A percentile compares a stretch with the other conserved stretches of the same genome.
These are phyloP conservation scores for Drosophila sturtevanti DNA, from an alignment of 1,140 invertebrate genomes.

Conservation along the genomic window DNA sequence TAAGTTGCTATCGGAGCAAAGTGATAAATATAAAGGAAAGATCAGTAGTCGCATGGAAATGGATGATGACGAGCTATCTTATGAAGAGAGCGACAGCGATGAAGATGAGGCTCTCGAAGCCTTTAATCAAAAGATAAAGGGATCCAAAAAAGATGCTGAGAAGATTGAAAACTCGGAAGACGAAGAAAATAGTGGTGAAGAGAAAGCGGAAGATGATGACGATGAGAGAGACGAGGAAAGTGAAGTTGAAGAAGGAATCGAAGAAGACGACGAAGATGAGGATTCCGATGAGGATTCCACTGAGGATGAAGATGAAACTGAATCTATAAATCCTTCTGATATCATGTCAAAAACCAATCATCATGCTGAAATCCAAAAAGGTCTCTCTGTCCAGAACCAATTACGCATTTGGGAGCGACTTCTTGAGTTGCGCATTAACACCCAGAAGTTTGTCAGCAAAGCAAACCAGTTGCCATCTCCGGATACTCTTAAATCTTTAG, in stretches of 20 bases:
- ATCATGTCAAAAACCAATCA: slow-evolving; percentile 79
- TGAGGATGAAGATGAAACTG: slow-evolving; percentile 55
- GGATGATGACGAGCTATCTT: slow-evolving; percentile 46
- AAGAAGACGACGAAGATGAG: slow-evolving; percentile 51
- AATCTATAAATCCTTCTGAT: slow-evolving; percentile 72
- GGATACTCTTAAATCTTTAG: slow-evolving; percentile 84
- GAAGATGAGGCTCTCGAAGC: slow-evolving; percentile 39
- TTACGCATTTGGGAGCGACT: slow-evolving; percentile 91
- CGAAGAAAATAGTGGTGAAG: background rate
- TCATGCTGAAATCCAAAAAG: slow-evolving; percentile 87
- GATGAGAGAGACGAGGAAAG: slow-evolving; percentile 56
- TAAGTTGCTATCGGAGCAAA: slow-evolving; percentile 87
- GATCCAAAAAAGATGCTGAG: slow-evolving; percentile 47
- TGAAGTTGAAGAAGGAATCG: slow-evolving; percentile 52
- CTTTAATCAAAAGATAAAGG: background rate
- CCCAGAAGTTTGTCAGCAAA: slow-evolving; percentile 90
- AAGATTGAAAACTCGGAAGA: slow-evolving; percentile 34
- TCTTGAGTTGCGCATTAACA: slow-evolving; percentile 91
- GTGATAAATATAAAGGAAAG: slow-evolving; percentile 89
- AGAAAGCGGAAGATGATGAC: slow-evolving; percentile 21
- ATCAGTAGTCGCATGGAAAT: slow-evolving; percentile 85
- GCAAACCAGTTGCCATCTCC: slow-evolving; percentile 91
- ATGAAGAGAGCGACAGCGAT: slow-evolving; percentile 44
- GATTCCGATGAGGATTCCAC: slow-evolving; percentile 52
- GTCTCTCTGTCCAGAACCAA: slow-evolving; percentile 90